These are phyloP conservation scores for Lichenostomus cassidix DNA, from an alignment of 2,113 vertebrate genomes.

Conservation along the genomic window DNA sequence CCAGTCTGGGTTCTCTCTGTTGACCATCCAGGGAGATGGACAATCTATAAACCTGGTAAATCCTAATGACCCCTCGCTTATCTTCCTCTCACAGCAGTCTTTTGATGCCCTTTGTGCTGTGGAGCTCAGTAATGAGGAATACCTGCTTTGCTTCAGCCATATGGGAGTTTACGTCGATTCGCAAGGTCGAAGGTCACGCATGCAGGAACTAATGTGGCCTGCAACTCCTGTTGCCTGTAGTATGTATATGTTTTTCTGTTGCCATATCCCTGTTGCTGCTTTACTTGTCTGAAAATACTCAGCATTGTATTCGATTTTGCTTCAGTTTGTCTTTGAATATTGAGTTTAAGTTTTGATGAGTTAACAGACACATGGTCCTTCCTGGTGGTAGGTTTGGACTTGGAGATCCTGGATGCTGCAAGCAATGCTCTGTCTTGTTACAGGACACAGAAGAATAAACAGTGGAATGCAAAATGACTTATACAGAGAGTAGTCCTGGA, in stretches of 20 bases:
- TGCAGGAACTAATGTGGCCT: constrained; percentile 98
- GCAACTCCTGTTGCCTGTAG: constrained; percentile 92
- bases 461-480: background rate
- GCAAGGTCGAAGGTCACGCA: constrained; percentile 88
- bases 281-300: constrained; percentile 38
- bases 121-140: constrained; percentile 84
- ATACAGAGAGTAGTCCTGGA: background rate
- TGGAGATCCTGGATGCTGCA: background rate
- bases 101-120: constrained; percentile 93
- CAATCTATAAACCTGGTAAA: constrained; percentile 91
- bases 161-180: constrained; percentile 94
- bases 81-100: constrained; percentile 90
- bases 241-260: constrained; percentile 87
- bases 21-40: constrained; percentile 92
- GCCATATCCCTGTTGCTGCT: constrained; percentile 70
- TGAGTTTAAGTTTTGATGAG: background rate
- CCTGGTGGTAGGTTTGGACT: background rate
- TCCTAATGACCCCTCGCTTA: constrained; percentile 88
- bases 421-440: background rate
- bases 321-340: background rate
- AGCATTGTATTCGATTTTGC: constrained; percentile 40
- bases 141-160: constrained; percentile 97
- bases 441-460: background rate
- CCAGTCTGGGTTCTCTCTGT: constrained; percentile 91
- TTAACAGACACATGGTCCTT: background rate